phyloP scores from a whole-genome alignment of 2,113 vertebrate species.

The Notechis scutatus region DNA sequence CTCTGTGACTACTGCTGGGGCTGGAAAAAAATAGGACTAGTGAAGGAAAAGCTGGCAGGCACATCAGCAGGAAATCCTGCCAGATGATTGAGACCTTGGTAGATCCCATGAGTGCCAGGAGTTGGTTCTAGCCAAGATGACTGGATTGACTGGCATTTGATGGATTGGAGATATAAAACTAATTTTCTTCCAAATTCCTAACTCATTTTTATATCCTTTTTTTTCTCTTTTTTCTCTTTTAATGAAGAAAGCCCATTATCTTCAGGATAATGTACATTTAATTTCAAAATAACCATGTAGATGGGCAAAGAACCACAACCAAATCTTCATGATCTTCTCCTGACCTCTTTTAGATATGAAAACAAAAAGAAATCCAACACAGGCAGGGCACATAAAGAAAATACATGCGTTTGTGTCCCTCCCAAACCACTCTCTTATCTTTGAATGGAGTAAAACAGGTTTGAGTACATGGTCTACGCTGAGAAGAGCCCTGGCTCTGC shows the following conservation, averaged over 20 bases:
- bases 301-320: constrained; percentile 16
- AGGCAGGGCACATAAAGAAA: neutral
- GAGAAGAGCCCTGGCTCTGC: neutral
- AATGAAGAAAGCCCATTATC: neutral
- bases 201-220: neutral
- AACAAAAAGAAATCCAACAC: accelerated
- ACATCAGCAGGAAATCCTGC: neutral
- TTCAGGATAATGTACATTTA: neutral
- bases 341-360: constrained; percentile 29
- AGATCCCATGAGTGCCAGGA: neutral
- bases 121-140: neutral
- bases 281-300: constrained; percentile 8
- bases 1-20: neutral
- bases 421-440: neutral
- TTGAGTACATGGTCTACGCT: neutral
- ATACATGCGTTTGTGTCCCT: neutral
- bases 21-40: neutral
- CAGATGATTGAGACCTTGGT: neutral
- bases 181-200: neutral
- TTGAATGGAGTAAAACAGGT: neutral
- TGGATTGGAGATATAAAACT: neutral
- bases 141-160: neutral
- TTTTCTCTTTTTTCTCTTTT: constrained; percentile 3
- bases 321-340: neutral
- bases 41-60: neutral